Evolutionary conservation across 2,888 invertebrate species (phyloP), one percentile per base, ranked within the genome.

Genomic region (Lochmaea capreae): DNA sequence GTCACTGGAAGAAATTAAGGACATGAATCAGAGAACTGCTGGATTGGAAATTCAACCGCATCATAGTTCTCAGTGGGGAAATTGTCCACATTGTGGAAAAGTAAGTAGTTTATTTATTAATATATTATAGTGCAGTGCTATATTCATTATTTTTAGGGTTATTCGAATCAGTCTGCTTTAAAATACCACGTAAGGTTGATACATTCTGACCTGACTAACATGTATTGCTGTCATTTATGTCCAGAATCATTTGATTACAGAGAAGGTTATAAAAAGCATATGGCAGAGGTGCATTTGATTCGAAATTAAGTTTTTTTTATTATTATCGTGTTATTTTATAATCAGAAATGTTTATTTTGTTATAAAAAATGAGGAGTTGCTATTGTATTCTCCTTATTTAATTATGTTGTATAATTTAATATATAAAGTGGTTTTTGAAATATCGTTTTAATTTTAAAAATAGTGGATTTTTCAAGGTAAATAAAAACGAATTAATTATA

Each of bases 61-160:
- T 77, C 87, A 87, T 75, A 86, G 87, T 78, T 87, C 87, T 4
- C 87, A 87, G 76, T 91, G 91, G 79, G 91, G 92, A 0, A 91
- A 90, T 78, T 92, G 92, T 82, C 92, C 92, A 0, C 92, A 92
- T 83, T 92, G 92, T 79, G 92, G 91, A 16, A 91, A 91, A 88
- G 89, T 70, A 43, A 49, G 69, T 62, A 22, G 22, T 26, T 58
- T 9, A 3, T 10, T n/a, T 14, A n/a, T n/a, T 12, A n/a, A 10
- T 18, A 46, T 10, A 16, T 42, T 22, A 16, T 63, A 39, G 39
- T 46, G 6, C 43, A 39, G 39, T 46, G 6, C 43, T 65, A 46
- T 46, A 18, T 63, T 14, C 12, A 5, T 54, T 58, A 8, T 68
- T 68, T 69, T 54, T n/a, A 70, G 70, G 58, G 90, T 76, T 92